Conservation (phyloP, 2,113 vertebrate genomes). For the Poecilia latipinna region DNA sequence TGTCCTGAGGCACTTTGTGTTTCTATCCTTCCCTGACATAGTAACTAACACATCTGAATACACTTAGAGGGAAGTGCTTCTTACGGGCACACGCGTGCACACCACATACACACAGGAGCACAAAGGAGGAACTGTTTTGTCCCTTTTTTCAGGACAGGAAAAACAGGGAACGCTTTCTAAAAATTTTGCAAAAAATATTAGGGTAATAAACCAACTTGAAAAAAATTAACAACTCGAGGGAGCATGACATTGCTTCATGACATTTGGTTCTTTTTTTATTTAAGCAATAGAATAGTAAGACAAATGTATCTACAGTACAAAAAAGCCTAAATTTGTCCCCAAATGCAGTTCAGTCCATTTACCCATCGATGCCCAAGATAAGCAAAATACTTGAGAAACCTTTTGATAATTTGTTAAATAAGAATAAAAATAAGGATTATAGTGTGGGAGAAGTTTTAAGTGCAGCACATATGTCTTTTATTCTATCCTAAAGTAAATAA, state of each 20-base stretch:
- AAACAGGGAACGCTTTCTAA: neutral
- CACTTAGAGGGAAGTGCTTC: constrained; percentile 50
- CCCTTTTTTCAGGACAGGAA: neutral
- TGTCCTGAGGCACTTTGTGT: constrained; percentile 78
- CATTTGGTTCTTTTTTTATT: neutral
- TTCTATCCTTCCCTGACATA: constrained; percentile 73
- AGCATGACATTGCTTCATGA: too few species aligned
- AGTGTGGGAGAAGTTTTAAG: too few species aligned
- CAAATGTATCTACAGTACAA: neutral
- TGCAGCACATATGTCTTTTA: too few species aligned
- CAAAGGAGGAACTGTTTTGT: constrained; percentile 2
- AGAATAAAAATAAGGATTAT: neutral
- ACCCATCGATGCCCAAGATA: too few species aligned
- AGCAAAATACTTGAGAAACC: neutral
- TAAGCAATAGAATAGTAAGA: neutral
- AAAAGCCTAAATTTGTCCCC: too few species aligned
- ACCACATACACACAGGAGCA: neutral
- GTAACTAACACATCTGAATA: constrained; percentile 73
- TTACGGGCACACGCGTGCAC: constrained; percentile 8
- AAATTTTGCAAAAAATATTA: neutral
- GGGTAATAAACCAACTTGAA: neutral
- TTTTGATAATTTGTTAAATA: neutral
- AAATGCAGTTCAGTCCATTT: too few species aligned
- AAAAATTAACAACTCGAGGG: neutral
- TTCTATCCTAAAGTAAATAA: neutral